A percentile compares a stretch with the other conserved stretches of the same genome.
Conservation (phyloP, 2,888 invertebrate genomes). For the Disparrhopalites patrizii region DNA sequence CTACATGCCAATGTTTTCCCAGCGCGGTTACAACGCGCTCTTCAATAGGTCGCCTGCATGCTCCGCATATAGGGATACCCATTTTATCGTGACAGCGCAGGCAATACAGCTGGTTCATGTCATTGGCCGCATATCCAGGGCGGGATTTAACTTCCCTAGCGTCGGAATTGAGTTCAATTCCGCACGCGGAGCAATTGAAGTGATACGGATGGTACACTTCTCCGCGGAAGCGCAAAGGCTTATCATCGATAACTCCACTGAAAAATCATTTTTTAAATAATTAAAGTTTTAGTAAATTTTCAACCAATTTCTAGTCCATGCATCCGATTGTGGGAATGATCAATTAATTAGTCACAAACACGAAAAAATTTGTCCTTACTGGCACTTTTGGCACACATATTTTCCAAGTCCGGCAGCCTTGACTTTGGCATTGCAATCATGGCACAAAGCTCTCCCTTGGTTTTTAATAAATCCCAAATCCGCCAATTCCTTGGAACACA, state of each 20-base stretch:
- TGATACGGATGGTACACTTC: conserved; percentile 99
- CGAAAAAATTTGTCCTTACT: conserved; percentile 66
- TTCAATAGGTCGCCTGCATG: conserved; percentile 97
- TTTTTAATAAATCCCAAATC: conserved; percentile 96
- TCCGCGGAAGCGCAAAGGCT: conserved; percentile 80
- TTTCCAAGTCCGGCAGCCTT: conserved; percentile 93
- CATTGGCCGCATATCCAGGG: conserved; percentile 83
- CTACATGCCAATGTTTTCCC: conserved; percentile 98
- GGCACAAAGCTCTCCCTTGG: conserved; percentile 79
- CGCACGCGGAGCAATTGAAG: conserved; percentile 92
- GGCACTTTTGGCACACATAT: conserved; percentile 97
- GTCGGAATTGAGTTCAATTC: conserved; percentile 87
- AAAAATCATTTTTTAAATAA: too few relatives aligned
- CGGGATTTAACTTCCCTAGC: conserved; percentile 92
- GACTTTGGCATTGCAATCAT: conserved; percentile 92
- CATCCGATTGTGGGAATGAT: too few relatives aligned
- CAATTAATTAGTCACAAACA: too few relatives aligned
- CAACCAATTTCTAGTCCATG: too few relatives aligned
- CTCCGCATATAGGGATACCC: conserved; percentile 99
- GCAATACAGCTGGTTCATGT: conserved; percentile 95
- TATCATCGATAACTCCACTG: conserved; percentile 83
- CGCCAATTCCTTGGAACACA: conserved; percentile 85
- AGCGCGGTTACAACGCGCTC: conserved; percentile 97
- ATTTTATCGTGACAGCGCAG: conserved; percentile 98
- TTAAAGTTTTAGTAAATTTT: too few relatives aligned